Evolutionary conservation across 2,888 invertebrate genomes (phyloP).

Genomic region (Drosophila pseudotalamancana): DNA sequence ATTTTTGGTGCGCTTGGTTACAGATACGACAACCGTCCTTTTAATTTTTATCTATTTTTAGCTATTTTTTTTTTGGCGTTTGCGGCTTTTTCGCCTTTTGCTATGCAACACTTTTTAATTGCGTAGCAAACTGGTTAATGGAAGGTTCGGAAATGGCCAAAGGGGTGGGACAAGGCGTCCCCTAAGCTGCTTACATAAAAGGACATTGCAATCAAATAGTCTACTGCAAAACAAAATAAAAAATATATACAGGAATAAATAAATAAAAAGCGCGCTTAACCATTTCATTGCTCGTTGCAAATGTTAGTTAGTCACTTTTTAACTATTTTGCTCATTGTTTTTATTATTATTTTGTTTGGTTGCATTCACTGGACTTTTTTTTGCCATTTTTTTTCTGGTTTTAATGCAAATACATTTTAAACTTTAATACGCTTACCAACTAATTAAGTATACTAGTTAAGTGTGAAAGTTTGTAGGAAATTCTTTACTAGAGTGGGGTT

Average conservation of each 20-base stretch:
- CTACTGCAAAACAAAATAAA: constrained; percentile 11
- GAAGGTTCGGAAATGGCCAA: no score
- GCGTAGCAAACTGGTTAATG: constrained; percentile 49
- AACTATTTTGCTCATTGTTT: not conserved
- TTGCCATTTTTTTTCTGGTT: not conserved
- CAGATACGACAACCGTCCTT: constrained; percentile 14
- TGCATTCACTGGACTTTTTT: not conserved
- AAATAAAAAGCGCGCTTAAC: constrained; percentile 54
- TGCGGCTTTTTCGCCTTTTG: constrained; percentile 26
- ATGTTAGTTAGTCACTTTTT: constrained; percentile 34
- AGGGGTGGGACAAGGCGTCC: constrained; percentile 9
- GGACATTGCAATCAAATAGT: constrained; percentile 36
- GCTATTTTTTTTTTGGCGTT: constrained; percentile 20
- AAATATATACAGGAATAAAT: constrained; percentile 38
- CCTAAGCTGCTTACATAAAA: constrained; percentile 65
- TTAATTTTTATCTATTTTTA: constrained; percentile 11
- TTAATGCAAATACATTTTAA: not conserved
- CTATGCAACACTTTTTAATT: constrained; percentile 66
- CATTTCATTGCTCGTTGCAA: constrained; percentile 40
- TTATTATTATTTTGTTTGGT: not conserved
- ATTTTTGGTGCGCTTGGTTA: constrained; percentile 13
- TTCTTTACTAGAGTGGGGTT: not conserved
- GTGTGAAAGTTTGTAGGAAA: not conserved
- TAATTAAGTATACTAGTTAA: no score
- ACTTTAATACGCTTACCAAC: not conserved